Base-by-base conservation (phyloP, 2,113 vertebrate genomes). In the Ariopsis seemanni region DNA sequence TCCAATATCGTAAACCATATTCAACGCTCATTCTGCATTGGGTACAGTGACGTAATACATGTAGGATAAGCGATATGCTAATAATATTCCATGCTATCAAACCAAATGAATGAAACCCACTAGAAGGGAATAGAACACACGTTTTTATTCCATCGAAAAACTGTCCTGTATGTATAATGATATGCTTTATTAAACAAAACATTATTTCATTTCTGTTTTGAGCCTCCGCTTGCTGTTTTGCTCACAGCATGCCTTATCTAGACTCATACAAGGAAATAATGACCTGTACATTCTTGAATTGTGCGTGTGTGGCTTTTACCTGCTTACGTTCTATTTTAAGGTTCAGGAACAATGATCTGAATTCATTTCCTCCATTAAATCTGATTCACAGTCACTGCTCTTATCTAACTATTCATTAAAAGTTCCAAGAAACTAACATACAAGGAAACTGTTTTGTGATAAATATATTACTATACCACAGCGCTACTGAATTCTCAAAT, bases 221-320 rank as follows among this genome's bases (percentile, higher is more conserved):
- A 78, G 1, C 27, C 75, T 71, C 14, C 25, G 3, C 15, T 52
- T 77, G 42, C 48, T 53, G 48, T 30, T 1, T 30, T 50, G n/a
- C 30, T 75, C 14, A 52, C 12, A 48, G 65, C 63, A 12, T 84
- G 17, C 14, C 53, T 27, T 63, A 75, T 48, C 42, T 18, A 48
- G n/a, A 84, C 75, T 63, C 7, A 9, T 22, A 85, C 48, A 62
- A 87, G 86, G 86, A 87, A 82, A 58, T 69, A 30, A 15, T 25
- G 34, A 2, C 34, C 34, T 34, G 34, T 34, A 34, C 34, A 34
- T 34, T 34, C 34, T 34, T 34, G 34, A 34, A 34, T 34, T 34
- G 34, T 14, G 17, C 17, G 25, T 34, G 34, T 34, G 34, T 22
- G 25, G 8, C 10, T 67, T 27, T 77, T 55, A 57, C 62, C 58